These are phyloP conservation scores for Helostoma temminkii DNA, from an alignment of 2,797 vertebrate species.

Conservation along the genomic window DNA sequence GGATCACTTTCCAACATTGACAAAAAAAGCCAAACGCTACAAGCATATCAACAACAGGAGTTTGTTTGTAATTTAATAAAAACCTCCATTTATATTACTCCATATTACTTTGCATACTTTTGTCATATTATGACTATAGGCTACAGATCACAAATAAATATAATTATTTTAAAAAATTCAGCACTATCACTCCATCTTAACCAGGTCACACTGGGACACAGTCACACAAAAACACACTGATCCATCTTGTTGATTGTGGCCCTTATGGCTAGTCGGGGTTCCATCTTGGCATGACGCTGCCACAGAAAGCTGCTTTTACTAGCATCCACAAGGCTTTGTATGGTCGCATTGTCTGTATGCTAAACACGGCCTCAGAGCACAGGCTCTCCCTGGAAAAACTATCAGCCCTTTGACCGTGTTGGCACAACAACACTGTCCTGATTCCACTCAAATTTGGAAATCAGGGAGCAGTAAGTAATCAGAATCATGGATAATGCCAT, in stretches of 20 bases:
- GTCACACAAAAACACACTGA: slow-evolving; percentile 4
- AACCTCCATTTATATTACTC: background rate
- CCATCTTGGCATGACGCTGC: slow-evolving; percentile 59
- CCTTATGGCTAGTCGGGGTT: slow-evolving; percentile 20
- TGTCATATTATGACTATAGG: background rate
- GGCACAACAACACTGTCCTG: slow-evolving; percentile 27
- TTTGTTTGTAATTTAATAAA: background rate
- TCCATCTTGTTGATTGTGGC: slow-evolving; percentile 54
- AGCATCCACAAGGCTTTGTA: slow-evolving; percentile 47
- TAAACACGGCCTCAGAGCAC: slow-evolving; percentile 60
- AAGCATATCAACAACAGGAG: background rate
- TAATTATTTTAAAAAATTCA: background rate
- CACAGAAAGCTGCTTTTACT: slow-evolving; percentile 56
- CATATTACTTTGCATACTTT: background rate
- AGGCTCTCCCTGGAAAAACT: slow-evolving; percentile 15
- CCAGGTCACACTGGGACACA: background rate
- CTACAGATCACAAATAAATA: background rate
- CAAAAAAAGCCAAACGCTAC: background rate
- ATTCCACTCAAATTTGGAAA: slow-evolving; percentile 6
- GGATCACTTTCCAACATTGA: background rate
- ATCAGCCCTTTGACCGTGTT: slow-evolving; percentile 40
- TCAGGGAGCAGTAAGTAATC: background rate
- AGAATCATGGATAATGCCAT: background rate
- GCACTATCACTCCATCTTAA: background rate
- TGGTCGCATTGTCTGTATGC: slow-evolving; percentile 75